phyloP scores from a whole-genome alignment of 2,113 vertebrate species.

The Catagonus wagneri region DNA sequence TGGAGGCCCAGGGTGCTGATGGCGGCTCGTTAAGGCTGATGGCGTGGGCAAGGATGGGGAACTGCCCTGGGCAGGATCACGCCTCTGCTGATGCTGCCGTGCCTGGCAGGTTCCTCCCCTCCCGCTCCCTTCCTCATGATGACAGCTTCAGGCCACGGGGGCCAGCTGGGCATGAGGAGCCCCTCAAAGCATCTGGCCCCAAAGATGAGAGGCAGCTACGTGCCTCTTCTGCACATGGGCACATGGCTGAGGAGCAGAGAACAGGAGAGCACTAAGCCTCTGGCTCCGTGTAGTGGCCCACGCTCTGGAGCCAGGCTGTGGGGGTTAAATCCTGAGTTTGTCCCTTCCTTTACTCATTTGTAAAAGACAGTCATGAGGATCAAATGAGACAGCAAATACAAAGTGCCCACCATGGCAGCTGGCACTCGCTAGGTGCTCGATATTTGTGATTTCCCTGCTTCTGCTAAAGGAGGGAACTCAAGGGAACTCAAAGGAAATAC shows the following conservation, averaged over 20 bases:
- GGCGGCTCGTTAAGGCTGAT: slow-evolving; percentile 87
- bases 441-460: neutral
- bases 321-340: neutral
- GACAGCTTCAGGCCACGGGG: neutral
- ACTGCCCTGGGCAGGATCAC: neutral
- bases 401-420: neutral
- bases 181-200: neutral
- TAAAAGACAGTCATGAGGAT: neutral
- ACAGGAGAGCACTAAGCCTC: neutral
- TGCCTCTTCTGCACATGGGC: neutral
- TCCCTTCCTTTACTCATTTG: neutral
- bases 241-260: neutral
- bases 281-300: neutral
- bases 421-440: neutral
- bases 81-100: neutral
- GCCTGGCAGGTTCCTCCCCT: neutral
- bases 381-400: neutral
- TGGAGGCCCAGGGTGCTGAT: slow-evolving; percentile 94
- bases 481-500: neutral
- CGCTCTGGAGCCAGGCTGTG: neutral
- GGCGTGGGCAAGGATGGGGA: neutral
- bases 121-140: neutral
- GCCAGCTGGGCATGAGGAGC: neutral
- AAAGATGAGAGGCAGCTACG: too few relatives aligned
- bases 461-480: neutral